phyloP scores from a whole-genome alignment of 2,113 vertebrate species.

The Mustelus asterias region DNA sequence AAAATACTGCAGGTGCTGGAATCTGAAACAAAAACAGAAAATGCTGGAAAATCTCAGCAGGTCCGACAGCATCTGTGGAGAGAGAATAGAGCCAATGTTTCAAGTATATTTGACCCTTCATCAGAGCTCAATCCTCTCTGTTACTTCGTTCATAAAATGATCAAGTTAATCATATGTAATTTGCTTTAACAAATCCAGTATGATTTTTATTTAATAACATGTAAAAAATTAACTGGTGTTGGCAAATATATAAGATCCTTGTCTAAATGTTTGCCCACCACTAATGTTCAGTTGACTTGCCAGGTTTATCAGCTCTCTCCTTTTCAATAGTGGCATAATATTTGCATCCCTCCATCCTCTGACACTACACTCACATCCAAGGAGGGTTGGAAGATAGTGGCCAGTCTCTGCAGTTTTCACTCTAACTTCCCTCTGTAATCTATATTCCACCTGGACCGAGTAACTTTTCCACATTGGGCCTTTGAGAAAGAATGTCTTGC shows the following conservation, averaged over 20 bases:
- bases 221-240: not conserved
- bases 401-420: not conserved
- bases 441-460: not conserved
- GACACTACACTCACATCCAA: not conserved
- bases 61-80: no score
- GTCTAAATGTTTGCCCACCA: not conserved
- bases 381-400: not conserved
- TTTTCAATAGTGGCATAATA: not conserved
- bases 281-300: not conserved
- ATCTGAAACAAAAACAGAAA: no score
- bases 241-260: not conserved
- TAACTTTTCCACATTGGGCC: not conserved
- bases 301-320: not conserved
- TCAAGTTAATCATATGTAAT: not conserved
- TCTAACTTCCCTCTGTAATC: not conserved
- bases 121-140: not conserved
- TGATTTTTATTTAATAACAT: not conserved
- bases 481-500: not conserved
- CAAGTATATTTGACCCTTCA: no score
- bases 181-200: not conserved
- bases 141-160: not conserved
- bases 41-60: no score
- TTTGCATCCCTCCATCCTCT: not conserved
- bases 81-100: no score
- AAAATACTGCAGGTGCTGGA: no score